Percentiles rank a stretch among this genome's conserved stretches.
phyloP scores from a whole-genome alignment of 2,113 vertebrate species.

The Poeciliopsis occidentalis region DNA sequence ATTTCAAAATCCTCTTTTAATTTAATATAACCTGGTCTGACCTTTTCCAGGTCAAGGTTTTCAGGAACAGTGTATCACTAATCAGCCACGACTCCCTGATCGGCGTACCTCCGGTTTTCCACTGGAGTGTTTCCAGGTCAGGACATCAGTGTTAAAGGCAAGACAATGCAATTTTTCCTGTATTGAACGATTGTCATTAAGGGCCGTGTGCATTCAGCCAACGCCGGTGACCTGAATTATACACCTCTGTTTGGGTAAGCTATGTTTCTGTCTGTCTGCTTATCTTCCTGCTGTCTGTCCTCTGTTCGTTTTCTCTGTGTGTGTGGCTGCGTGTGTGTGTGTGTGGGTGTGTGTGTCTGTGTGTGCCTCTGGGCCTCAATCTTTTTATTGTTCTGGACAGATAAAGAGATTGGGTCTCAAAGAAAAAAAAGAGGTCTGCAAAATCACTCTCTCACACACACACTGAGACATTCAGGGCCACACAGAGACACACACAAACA shows the following conservation, averaged over 20 bases:
- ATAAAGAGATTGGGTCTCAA: conserved; percentile 89
- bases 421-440: conserved; percentile 75
- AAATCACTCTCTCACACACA: conserved; percentile 73
- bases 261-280: conserved; percentile 35
- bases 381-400: conserved; percentile 86
- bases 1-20: neutral
- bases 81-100: neutral
- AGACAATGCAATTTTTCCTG: neutral
- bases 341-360: conserved; percentile 2
- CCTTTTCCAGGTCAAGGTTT: neutral
- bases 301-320: neutral
- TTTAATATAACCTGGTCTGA: too few species aligned
- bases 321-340: too few species aligned
- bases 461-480: conserved; percentile 49
- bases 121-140: conserved; percentile 7
- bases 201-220: conserved; percentile 6
- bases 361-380: conserved; percentile 82
- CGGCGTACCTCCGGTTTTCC: neutral
- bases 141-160: neutral
- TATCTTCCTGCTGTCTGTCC: conserved; percentile 40
- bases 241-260: conserved; percentile 21
- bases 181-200: conserved; percentile 2
- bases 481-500: conserved; percentile 39
- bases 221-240: conserved; percentile 49
- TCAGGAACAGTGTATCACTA: neutral